Base-by-base conservation (phyloP, 2,888 invertebrate genomes). In the Sminthurides aquaticus region DNA sequence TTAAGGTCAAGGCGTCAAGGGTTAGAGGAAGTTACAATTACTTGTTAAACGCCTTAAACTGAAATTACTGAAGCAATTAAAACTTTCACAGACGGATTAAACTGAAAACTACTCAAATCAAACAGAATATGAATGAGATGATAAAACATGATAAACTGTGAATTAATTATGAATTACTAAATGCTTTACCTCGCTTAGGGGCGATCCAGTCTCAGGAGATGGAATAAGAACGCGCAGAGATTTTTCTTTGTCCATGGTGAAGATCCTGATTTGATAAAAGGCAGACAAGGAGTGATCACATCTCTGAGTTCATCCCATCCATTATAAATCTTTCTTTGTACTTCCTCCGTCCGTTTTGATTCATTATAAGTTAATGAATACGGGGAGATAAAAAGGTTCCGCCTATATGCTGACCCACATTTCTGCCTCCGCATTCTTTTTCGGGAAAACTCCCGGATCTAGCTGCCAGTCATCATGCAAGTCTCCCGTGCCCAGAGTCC, bases 301-400 rank as follows among this genome's bases (percentile, higher is more conserved):
- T 22, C 43, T 34, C 11, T 20, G 18, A 52, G 22, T 20, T 52
- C 52, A 52, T 54, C 59, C 52, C 43, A 28, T 48, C 64, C 29
- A 64, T 64, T 64, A 64, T 64, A 57, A 64, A 64, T 64, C 64
- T 64, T 58, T 57, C 52, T 15, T 52, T 15, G 52, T 52, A 18
- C 52, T 52, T 64, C 64, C 64, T 57, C 64, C 52, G 55, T 64
- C 64, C 49, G 58, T 64, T 64, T 64, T 64, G 58, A 64, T 64
- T 64, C 64, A 64, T 64, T 64, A 52, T 20, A 52, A 5, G 52
- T 20, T 52, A 52, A 52, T 52, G 52, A 52, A 20, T 20, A 15
- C 20, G 20, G 18, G 52, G 20, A 5, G 20, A 15, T n/a, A n/a
- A 20, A 52, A 52, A 8, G 52, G 52, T 52, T 52, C 52, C 52